These are phyloP conservation scores for Netelia melanura DNA, from an alignment of 2,888 invertebrate genomes.

Conservation along the genomic window DNA sequence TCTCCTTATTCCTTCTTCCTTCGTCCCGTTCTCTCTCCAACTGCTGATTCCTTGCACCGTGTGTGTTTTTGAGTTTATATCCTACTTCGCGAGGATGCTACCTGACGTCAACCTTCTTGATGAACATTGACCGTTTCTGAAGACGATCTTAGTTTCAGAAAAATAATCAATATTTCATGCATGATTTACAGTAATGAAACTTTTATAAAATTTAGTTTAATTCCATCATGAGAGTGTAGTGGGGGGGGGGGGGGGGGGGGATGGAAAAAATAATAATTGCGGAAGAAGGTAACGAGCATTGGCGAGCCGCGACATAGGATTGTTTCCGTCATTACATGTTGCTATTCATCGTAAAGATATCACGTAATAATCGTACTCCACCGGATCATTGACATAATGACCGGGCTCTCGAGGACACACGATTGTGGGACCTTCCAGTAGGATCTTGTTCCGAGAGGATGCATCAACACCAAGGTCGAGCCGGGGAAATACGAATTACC, in stretches of 20 bases:
- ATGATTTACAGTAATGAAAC: neutral
- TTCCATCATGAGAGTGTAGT: neutral
- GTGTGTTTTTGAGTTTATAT: slow-evolving; percentile 47
- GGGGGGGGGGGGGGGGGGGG: neutral
- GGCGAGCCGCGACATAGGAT: slow-evolving; percentile 23
- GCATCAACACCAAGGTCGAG: slow-evolving; percentile 75
- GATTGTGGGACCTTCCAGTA: slow-evolving; percentile 15
- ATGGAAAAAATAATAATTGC: neutral
- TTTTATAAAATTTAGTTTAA: neutral
- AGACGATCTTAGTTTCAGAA: too few species aligned
- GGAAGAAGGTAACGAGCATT: slow-evolving; percentile 51
- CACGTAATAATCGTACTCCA: slow-evolving; percentile 57
- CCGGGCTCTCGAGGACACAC: slow-evolving; percentile 37
- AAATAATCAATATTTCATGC: too few species aligned
- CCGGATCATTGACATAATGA: slow-evolving; percentile 70
- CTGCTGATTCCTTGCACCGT: slow-evolving; percentile 13
- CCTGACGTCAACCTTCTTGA: slow-evolving; percentile 26
- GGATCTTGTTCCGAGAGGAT: slow-evolving; percentile 66
- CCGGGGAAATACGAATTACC: slow-evolving; percentile 63
- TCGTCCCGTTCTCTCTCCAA: slow-evolving; percentile 18
- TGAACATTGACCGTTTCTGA: neutral
- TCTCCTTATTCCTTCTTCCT: slow-evolving; percentile 55
- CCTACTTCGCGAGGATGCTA: neutral
- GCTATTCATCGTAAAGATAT: slow-evolving; percentile 61
- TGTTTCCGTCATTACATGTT: slow-evolving; percentile 52